Percentiles rank a stretch among this genome's conserved stretches.
Conservation (phyloP, 2,888 invertebrate genomes). For the Drepana falcataria region DNA sequence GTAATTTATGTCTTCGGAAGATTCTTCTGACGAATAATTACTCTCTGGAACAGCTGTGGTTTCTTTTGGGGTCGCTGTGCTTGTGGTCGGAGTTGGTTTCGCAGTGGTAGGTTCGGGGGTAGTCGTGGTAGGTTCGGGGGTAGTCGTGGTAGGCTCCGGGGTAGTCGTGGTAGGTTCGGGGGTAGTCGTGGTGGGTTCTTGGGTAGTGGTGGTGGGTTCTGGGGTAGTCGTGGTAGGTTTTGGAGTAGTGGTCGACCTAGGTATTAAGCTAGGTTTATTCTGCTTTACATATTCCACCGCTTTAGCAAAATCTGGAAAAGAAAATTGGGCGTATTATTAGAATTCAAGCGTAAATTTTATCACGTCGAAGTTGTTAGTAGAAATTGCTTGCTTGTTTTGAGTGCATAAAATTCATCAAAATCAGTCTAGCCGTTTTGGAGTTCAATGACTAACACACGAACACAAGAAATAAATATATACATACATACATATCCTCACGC, state of each 20-base stretch:
- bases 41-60: constrained; percentile 1
- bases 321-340: neutral
- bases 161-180: constrained; percentile 3
- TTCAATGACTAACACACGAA: too few species aligned
- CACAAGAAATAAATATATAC: too few species aligned
- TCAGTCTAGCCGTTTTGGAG: too few species aligned
- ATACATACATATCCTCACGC: too few species aligned
- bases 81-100: neutral
- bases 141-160: constrained; percentile 3
- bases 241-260: constrained; percentile 7
- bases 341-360: constrained; percentile 1
- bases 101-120: constrained; percentile 12
- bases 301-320: constrained; percentile 38
- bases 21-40: neutral
- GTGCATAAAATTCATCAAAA: too few species aligned
- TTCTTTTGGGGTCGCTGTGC: constrained; percentile 3
- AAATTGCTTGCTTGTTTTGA: too few species aligned
- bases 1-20: neutral
- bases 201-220: constrained; percentile 1
- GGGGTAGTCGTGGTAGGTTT: constrained; percentile 6
- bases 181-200: neutral
- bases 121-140: constrained; percentile 5
- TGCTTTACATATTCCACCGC: constrained; percentile 39
- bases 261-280: constrained; percentile 18
- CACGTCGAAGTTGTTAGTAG: neutral